Evolutionary conservation across 2,113 vertebrate species (phyloP).

Genomic region (Prionailurus viverrinus): DNA sequence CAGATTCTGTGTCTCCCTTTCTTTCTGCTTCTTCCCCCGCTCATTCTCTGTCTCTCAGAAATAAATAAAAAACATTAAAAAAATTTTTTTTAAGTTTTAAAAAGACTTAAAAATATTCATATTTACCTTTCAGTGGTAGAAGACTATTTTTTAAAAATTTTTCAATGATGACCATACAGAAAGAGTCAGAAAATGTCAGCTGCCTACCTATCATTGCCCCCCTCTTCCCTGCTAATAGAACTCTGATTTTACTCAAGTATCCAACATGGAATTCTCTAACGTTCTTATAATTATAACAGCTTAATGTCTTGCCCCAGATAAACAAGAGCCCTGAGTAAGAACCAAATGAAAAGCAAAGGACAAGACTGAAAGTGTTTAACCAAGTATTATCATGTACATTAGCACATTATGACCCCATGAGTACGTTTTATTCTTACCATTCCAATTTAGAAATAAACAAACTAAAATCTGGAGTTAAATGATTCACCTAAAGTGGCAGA

Average conservation of each 20-base stretch:
- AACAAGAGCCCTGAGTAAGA: conserved; percentile 14
- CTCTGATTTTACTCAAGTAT: conserved; percentile 5
- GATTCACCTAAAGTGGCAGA: neutral
- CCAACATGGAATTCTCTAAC: neutral
- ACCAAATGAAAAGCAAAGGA: neutral
- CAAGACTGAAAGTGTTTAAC: neutral
- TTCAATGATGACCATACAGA: neutral
- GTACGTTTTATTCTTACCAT: neutral
- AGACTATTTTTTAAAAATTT: neutral
- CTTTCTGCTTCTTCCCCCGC: no score
- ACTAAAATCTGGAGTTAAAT: neutral
- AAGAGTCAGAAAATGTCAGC: neutral
- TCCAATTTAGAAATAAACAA: conserved; percentile 54
- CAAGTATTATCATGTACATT: neutral
- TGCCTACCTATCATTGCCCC: neutral
- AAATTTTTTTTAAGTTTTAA: neutral
- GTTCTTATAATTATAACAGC: neutral
- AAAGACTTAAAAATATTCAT: neutral
- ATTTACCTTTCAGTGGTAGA: neutral
- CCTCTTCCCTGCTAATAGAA: neutral
- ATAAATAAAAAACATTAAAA: no score
- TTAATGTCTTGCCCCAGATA: neutral
- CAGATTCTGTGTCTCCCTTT: no score
- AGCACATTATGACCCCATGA: neutral
- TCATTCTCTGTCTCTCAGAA: no score